Evolutionary conservation across 2,888 invertebrate species (phyloP).

Genomic region (Tridacna crocea): DNA sequence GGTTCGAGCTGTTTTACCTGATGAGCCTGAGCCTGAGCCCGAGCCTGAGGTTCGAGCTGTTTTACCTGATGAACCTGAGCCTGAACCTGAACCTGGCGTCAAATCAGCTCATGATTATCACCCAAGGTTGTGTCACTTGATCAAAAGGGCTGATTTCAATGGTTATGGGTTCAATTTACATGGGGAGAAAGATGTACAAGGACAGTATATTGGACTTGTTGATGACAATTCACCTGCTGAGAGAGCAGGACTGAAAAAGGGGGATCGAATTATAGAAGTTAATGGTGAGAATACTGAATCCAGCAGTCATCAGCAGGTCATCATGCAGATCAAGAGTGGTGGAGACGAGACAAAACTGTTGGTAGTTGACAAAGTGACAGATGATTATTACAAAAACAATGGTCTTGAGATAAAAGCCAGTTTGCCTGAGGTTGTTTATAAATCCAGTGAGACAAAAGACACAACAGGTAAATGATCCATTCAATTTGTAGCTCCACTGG

Average conservation of each 20-base stretch:
- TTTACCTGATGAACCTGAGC: conserved; percentile 33
- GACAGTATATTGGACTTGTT: conserved; percentile 97
- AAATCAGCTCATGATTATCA: conserved; percentile 41
- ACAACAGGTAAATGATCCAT: not conserved
- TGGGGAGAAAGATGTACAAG: conserved; percentile 96
- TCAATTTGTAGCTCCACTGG: not conserved
- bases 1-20: conserved; percentile 12
- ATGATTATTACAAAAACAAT: conserved; percentile 88
- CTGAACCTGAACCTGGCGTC: conserved; percentile 34
- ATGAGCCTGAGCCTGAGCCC: conserved; percentile 33
- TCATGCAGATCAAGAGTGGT: conserved; percentile 95
- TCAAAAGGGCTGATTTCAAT: conserved; percentile 95
- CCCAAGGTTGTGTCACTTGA: conserved; percentile 91
- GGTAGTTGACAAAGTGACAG: conserved; percentile 91
- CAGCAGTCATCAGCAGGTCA: conserved; percentile 95
- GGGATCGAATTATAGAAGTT: conserved; percentile 91
- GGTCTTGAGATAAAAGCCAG: conserved; percentile 80
- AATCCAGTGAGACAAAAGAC: not conserved
- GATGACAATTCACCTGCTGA: conserved; percentile 87
- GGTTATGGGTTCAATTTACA: conserved; percentile 99
- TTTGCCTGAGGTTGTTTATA: conserved; percentile 61
- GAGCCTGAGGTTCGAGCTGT: conserved; percentile 21
- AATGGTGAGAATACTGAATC: conserved; percentile 95
- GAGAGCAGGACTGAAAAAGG: conserved; percentile 89
- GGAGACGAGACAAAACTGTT: conserved; percentile 93